These are phyloP conservation scores for Psophia crepitans DNA, from an alignment of 2,113 vertebrate genomes.

Conservation along the genomic window DNA sequence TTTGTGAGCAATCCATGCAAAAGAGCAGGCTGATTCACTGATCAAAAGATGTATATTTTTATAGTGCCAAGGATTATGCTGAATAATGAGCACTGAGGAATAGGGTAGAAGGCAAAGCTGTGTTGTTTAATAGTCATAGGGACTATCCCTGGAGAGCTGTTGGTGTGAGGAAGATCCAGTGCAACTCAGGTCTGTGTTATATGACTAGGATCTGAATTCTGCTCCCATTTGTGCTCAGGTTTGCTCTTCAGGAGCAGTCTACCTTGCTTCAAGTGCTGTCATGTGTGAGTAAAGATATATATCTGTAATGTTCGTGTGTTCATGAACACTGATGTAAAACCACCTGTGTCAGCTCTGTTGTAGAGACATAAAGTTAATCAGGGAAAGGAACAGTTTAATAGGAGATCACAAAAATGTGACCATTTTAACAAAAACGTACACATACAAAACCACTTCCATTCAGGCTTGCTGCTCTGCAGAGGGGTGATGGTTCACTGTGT, in stretches of 20 bases:
- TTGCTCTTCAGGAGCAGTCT: not conserved
- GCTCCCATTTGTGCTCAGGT: not conserved
- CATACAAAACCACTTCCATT: not conserved
- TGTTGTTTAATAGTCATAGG: not conserved
- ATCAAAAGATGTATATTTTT: not conserved
- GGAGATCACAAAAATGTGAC: not conserved
- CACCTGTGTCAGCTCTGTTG: not conserved
- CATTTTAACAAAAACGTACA: not conserved
- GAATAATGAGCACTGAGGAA: not conserved
- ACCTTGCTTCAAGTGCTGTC: not conserved
- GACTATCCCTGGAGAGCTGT: not conserved
- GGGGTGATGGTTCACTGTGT: not conserved
- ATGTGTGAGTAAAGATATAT: not conserved
- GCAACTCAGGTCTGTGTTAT: not conserved
- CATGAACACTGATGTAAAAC: not conserved
- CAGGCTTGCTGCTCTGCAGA: not conserved
- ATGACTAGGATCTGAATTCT: not conserved
- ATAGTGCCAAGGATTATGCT: not conserved
- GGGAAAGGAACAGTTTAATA: not conserved
- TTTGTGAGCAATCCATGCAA: not conserved
- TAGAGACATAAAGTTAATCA: not conserved
- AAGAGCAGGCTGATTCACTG: not conserved
- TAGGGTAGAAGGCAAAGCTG: not conserved
- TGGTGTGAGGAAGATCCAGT: not conserved
- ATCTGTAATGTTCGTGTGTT: not conserved